These are phyloP conservation scores for Malacoraja senta DNA, from an alignment of 2,797 vertebrate species.

Conservation along the genomic window DNA sequence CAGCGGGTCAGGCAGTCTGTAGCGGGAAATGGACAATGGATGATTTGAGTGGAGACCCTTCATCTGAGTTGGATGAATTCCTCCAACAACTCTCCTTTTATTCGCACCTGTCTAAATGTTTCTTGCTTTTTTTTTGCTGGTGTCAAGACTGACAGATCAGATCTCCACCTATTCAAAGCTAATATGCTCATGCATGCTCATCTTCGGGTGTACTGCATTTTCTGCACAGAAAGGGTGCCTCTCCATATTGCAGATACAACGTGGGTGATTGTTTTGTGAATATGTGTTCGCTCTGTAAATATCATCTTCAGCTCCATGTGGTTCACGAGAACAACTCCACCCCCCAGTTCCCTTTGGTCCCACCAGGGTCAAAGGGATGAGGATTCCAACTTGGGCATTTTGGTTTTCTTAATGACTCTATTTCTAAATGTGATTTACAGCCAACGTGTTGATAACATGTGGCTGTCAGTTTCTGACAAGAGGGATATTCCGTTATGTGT, in stretches of 20 bases:
- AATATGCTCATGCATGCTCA: background rate
- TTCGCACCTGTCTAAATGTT: background rate
- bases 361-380: background rate
- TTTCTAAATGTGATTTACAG: background rate
- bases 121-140: background rate
- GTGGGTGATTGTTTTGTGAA: background rate
- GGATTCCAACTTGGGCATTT: background rate
- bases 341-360: background rate
- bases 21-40: too few relatives aligned
- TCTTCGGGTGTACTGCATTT: background rate
- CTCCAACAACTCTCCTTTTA: too few relatives aligned
- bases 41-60: too few relatives aligned
- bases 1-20: too few relatives aligned
- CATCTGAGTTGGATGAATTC: too few relatives aligned
- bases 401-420: background rate
- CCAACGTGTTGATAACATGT: background rate
- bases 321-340: background rate
- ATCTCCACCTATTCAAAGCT: background rate
- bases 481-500: background rate
- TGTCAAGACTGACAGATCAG: too few relatives aligned
- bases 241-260: background rate
- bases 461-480: background rate
- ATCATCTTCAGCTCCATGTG: background rate
- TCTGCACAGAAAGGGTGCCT: background rate
- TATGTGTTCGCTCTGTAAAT: background rate